Base-by-base conservation (phyloP, 2,797 vertebrate species). In the Hyperoplus immaculatus region DNA sequence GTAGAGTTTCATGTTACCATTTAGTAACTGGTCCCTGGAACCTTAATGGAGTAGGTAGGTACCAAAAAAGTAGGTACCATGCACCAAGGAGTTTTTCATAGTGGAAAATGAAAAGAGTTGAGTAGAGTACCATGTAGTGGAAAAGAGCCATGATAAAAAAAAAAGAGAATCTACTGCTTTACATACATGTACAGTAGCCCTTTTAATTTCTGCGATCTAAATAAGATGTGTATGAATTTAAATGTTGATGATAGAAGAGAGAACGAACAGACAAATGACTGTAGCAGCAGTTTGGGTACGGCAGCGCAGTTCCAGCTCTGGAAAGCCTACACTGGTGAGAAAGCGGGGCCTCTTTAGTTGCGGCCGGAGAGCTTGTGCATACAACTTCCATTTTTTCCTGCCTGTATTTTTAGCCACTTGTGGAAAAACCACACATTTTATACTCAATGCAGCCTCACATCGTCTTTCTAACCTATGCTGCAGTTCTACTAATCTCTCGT, bases 251-350 rank as follows among this genome's bases (percentile, higher is more conserved):
- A 54, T 9, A 12, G 39, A 66, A 49, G 54, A 47, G 51, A 72
- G 42, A 15, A 74, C 74, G 65, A 64, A 81, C 65, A 64, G 80
- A 86, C 77, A 75, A 71, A 83, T 57, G 62, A 71, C 41, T 39
- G 42, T 42, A 75, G 80, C 71, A 45, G 73, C 77, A 61, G 75
- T 46, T 45, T 75, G 63, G 60, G 60, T 81, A 74, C 56, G 29
- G 57, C 42, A 8, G 42, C 46, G 0, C 5, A 54, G 46, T 85
- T 91, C 88, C 92, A 90, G 89, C 73, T 77, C 12, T 38, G 84
- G 91, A 91, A 92, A 92, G 74, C 71, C 76, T 82, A 92, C 85
- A 92, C 92, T 50, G 80, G 81, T 92, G 91, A 89, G 91, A 94
- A 89, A 88, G 79, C 18, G 2, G 18, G 57, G 77, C 53, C 78